phyloP scores from a whole-genome alignment of 2,888 invertebrate genomes.

The Patella depressa region DNA sequence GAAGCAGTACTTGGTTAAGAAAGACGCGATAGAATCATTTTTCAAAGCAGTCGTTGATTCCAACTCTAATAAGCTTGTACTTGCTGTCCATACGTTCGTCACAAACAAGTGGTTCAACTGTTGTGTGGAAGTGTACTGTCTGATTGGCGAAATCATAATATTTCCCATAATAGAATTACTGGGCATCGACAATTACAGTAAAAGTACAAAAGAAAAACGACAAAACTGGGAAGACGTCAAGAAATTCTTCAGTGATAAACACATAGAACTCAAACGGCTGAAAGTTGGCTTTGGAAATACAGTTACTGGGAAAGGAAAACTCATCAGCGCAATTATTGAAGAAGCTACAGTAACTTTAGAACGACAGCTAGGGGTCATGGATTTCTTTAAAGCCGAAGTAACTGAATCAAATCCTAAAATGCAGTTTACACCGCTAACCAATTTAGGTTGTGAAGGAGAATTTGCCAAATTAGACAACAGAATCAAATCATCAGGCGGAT shows the following conservation, averaged over 20 bases:
- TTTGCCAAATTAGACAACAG: background rate
- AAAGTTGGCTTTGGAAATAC: background rate
- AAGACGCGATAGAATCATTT: background rate
- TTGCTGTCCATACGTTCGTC: background rate
- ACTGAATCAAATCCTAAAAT: background rate
- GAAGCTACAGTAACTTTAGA: background rate
- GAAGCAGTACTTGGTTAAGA: too few relatives aligned
- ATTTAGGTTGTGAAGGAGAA: background rate
- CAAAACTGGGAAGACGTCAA: background rate
- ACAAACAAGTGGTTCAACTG: background rate
- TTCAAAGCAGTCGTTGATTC: background rate
- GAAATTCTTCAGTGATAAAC: background rate
- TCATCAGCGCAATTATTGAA: background rate
- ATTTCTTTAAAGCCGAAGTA: background rate
- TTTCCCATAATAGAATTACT: background rate
- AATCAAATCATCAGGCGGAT: background rate
- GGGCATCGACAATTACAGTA: background rate
- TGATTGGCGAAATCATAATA: background rate
- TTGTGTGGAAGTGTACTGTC: background rate
- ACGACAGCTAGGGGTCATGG: background rate
- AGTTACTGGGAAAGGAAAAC: background rate
- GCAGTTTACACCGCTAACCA: background rate
- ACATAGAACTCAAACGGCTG: background rate
- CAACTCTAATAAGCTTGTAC: background rate
- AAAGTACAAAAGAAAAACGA: background rate